Base-by-base conservation (phyloP, 2,113 vertebrate genomes). In the Bufo gargarizans region DNA sequence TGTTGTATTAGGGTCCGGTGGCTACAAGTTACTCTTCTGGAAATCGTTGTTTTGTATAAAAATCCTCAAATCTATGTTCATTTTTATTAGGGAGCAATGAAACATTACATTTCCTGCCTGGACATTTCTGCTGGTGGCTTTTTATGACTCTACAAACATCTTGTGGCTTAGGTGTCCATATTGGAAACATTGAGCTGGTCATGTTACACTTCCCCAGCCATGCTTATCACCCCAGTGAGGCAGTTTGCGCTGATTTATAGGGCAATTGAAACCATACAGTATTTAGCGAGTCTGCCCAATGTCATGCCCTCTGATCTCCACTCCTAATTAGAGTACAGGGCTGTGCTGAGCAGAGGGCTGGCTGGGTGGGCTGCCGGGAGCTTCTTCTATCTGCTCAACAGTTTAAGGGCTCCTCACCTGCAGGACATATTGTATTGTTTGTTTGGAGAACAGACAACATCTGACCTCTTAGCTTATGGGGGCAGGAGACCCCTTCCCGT, bases 241-340 rank as follows among this genome's bases (percentile, higher is more conserved):
- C 80, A 83, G 56, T 84, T 83, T 77, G 69, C 61, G 4, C 69
- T 88, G 87, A 88, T 88, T 88, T 88, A 88, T 88, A 33, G 81
- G 87, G 71, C 87, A 83, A 88, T 88, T 88, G 67, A 65, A 83
- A 55, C 80, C 87, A 43, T 77, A 83, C 56, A 77, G 80, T 88
- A 84, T 88, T 88, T 88, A 67, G 87, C 84, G 80, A 88, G 87
- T 61, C 67, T 53, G 56, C 80, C 87, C 87, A n/a, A 55, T 88
- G 87, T 88, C 87, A 83, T 88, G 87, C 20, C 87, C 87, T 83
- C 87, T 88, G 87, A 88, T 88, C 86, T 83, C 80, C 13, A 1
- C 79, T 87, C 77, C 78, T 88, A 58, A 82, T 88, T 81, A 88
- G 53, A 72, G 69, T 72, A 53, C 65, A 56, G 74, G 20, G 3